phyloP scores from a whole-genome alignment of 2,113 vertebrate species.

The Cinclus mexicanus region DNA sequence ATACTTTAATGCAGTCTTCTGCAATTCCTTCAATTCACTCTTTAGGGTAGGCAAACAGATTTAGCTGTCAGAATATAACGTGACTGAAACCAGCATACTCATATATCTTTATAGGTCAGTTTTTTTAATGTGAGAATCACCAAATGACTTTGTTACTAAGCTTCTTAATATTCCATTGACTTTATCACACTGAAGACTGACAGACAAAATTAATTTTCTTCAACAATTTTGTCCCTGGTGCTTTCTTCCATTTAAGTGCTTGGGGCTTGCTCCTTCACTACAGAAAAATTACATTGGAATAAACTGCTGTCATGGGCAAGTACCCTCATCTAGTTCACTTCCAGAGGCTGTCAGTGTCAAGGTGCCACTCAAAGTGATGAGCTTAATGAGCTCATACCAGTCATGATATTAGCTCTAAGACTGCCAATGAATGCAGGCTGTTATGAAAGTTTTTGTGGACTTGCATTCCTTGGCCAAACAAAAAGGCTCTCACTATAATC shows the following conservation, averaged over 20 bases:
- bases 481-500: background rate
- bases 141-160: background rate
- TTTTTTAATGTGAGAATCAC: background rate
- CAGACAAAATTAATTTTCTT: conserved; percentile 15
- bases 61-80: background rate
- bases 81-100: background rate
- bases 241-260: background rate
- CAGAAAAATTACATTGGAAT: background rate
- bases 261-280: background rate
- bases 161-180: conserved; percentile 5
- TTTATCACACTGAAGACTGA: background rate
- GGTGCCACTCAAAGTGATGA: conserved; percentile 37
- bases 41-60: background rate
- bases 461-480: background rate
- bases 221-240: background rate
- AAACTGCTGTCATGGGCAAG: background rate
- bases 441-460: background rate
- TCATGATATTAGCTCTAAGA: background rate
- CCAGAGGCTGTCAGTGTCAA: conserved; percentile 29
- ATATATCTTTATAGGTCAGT: background rate
- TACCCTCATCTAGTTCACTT: background rate
- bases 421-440: background rate
- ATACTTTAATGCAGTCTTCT: background rate
- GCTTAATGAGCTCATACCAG: conserved; percentile 27
- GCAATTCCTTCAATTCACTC: conserved; percentile 1